Evolutionary conservation across 2,797 vertebrate genomes (phyloP).

Genomic region (Phoeniculus purpureus): DNA sequence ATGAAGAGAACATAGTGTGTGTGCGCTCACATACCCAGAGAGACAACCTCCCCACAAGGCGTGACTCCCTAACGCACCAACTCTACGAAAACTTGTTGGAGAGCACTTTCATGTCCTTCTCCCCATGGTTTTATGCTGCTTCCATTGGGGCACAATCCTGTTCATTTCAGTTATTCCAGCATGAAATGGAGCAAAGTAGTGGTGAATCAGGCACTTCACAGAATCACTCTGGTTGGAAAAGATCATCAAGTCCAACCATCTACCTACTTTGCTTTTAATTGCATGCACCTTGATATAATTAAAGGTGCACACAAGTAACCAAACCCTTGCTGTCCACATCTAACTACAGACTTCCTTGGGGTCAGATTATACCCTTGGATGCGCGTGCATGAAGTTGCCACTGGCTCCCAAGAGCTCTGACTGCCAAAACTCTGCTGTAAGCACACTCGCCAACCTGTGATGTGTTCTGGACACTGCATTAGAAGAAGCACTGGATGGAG

Average conservation of each 20-base stretch:
- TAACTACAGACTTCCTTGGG: neutral
- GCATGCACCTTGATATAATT: neutral
- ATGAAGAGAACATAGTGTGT: slow-evolving; percentile 36
- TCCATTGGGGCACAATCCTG: neutral
- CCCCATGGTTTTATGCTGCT: neutral
- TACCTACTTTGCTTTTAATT: slow-evolving; percentile 4
- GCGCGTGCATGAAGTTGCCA: neutral
- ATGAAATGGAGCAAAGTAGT: neutral
- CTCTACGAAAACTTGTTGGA: neutral
- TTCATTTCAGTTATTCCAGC: neutral
- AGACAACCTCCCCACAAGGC: neutral
- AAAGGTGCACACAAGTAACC: slow-evolving; percentile 1
- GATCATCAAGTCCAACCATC: no score
- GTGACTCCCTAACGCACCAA: neutral
- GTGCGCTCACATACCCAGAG: neutral
- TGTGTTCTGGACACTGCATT: neutral
- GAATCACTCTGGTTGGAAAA: no score
- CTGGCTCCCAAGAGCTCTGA: neutral
- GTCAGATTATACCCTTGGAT: neutral
- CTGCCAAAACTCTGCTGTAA: neutral
- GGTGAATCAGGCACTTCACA: neutral
- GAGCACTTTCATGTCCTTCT: neutral
- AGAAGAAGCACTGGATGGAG: neutral
- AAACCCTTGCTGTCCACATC: neutral
- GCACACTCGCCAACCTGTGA: neutral